A percentile compares a stretch with the other conserved stretches of the same genome.
phyloP scores from a whole-genome alignment of 2,113 vertebrate species.

The Alouatta palliata region DNA sequence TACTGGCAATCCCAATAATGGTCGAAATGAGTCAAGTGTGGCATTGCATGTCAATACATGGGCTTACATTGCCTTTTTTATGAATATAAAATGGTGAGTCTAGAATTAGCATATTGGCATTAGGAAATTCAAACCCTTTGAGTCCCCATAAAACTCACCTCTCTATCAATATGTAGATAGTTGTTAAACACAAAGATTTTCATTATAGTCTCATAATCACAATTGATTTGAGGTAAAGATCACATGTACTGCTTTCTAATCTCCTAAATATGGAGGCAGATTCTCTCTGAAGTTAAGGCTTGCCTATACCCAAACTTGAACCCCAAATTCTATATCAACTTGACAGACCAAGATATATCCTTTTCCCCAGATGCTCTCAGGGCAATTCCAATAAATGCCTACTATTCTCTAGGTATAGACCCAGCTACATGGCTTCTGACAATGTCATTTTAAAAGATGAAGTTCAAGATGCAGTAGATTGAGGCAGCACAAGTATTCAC shows the following conservation, averaged over 20 bases:
- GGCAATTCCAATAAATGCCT: neutral
- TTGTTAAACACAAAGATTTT: neutral
- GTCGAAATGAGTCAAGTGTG: slow-evolving; percentile 16
- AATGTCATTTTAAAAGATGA: neutral
- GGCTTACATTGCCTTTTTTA: neutral
- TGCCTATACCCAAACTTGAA: neutral
- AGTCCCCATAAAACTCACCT: neutral
- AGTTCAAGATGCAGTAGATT: neutral
- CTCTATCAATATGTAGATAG: neutral
- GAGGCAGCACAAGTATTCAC: neutral
- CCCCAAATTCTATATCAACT: neutral
- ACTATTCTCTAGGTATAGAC: neutral
- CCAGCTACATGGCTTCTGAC: neutral
- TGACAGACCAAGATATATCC: neutral
- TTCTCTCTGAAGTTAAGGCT: neutral
- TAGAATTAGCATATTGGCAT: neutral
- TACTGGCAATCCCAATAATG: slow-evolving; percentile 24
- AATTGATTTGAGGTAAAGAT: neutral
- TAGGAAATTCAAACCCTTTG: neutral
- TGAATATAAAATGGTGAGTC: neutral
- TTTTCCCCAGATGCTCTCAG: neutral
- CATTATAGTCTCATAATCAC: neutral
- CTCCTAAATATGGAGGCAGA: neutral
- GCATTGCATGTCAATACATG: neutral
- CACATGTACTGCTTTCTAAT: neutral